phyloP scores from a whole-genome alignment of 1,140 invertebrate genomes.

The Leptopilina boulardi region DNA sequence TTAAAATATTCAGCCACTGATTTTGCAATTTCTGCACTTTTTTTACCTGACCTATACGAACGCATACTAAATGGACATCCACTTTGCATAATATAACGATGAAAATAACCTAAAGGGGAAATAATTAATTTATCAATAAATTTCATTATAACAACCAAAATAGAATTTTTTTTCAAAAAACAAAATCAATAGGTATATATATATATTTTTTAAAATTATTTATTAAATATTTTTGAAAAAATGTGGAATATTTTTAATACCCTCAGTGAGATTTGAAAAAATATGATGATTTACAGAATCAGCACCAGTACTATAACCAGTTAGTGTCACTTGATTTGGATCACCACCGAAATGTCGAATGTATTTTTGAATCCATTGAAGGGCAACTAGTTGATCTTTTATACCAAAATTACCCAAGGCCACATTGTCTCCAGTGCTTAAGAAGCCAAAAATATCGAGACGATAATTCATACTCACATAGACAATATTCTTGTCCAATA shows the following conservation, averaged over 20 bases:
- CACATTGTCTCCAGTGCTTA: slow-evolving; percentile 38
- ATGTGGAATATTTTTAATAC: background rate
- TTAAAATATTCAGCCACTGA: background rate
- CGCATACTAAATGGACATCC: background rate
- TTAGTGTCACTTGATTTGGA: slow-evolving; percentile 44
- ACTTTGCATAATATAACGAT: background rate
- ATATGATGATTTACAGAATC: background rate
- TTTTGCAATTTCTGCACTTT: background rate
- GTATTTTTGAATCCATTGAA: slow-evolving; percentile 44
- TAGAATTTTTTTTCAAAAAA: too few relatives aligned
- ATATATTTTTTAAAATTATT: too few relatives aligned
- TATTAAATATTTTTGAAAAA: background rate
- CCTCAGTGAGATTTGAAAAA: background rate
- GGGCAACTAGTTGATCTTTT: slow-evolving; percentile 39
- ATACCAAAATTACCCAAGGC: slow-evolving; percentile 43
- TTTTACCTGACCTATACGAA: background rate
- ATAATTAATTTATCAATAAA: background rate
- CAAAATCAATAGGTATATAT: too few relatives aligned
- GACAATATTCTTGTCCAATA: background rate
- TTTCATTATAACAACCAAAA: background rate
- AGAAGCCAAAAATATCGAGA: slow-evolving; percentile 32
- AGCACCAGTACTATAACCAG: slow-evolving; percentile 37
- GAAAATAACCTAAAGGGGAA: background rate
- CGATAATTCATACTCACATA: slow-evolving; percentile 2
- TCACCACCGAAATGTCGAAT: slow-evolving; percentile 42